Conservation (phyloP, 2,113 vertebrate genomes). For the Butorides virescens region DNA sequence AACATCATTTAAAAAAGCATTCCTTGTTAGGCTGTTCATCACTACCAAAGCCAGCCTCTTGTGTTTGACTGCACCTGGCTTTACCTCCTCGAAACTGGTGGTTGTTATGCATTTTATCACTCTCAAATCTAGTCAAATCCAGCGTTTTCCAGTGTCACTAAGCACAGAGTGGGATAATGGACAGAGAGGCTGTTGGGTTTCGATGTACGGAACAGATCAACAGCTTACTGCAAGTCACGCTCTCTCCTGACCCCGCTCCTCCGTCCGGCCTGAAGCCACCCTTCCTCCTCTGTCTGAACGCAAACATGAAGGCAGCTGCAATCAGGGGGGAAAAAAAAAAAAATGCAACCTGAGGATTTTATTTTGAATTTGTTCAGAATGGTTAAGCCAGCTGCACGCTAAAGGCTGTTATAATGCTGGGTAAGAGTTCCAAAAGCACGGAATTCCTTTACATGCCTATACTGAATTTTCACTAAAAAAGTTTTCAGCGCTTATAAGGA, state of each 20-base stretch:
- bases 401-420: fast-evolving
- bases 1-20: too few species aligned
- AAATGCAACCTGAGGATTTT: not conserved
- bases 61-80: not conserved
- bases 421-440: not conserved
- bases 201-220: not conserved
- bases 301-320: not conserved
- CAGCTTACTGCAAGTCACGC: not conserved
- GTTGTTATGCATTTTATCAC: not conserved
- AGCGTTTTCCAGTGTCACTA: not conserved
- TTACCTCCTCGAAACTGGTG: not conserved
- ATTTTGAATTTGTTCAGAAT: not conserved
- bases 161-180: not conserved
- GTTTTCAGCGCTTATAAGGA: not conserved
- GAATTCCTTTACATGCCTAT: too few species aligned
- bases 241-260: not conserved
- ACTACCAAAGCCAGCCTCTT: not conserved
- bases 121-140: not conserved
- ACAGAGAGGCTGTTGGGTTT: not conserved
- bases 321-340: not conserved
- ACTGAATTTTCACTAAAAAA: not conserved
- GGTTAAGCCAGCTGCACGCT: not conserved
- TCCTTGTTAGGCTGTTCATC: not conserved
- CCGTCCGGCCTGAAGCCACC: not conserved
- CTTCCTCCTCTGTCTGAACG: too few species aligned